These are phyloP conservation scores for Plebejus argus DNA, from an alignment of 2,888 invertebrate species.

Conservation along the genomic window DNA sequence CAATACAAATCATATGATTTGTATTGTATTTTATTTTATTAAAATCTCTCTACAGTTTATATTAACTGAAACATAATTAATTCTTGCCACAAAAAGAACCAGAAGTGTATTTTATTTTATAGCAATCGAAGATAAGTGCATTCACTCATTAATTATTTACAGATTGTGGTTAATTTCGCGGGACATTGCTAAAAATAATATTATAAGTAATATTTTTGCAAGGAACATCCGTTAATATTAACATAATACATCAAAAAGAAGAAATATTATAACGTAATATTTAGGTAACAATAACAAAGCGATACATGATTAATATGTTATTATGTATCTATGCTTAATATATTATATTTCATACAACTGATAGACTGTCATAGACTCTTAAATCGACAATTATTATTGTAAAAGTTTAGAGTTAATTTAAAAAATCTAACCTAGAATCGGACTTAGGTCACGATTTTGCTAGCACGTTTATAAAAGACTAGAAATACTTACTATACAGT, in stretches of 20 bases:
- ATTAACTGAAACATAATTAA: background rate
- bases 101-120: background rate
- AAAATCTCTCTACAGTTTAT: no score
- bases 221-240: no score
- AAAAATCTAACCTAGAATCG: slow-evolving; percentile 27
- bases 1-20: no score
- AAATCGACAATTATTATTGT: slow-evolving; percentile 20
- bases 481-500: slow-evolving; percentile 45
- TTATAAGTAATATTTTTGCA: no score
- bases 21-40: background rate
- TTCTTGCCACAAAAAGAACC: background rate
- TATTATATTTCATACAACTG: background rate
- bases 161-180: background rate
- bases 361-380: slow-evolving; percentile 12
- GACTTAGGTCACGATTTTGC: slow-evolving; percentile 15
- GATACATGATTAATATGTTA: background rate
- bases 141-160: background rate
- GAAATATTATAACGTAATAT: background rate
- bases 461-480: slow-evolving; percentile 30
- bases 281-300: background rate
- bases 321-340: background rate
- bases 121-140: background rate
- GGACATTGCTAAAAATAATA: background rate
- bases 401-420: slow-evolving; percentile 24
- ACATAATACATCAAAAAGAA: background rate